A percentile compares a stretch with the other conserved stretches of the same genome.
Evolutionary conservation across 2,888 invertebrate species (phyloP).

Genomic region (Axea sp.): DNA sequence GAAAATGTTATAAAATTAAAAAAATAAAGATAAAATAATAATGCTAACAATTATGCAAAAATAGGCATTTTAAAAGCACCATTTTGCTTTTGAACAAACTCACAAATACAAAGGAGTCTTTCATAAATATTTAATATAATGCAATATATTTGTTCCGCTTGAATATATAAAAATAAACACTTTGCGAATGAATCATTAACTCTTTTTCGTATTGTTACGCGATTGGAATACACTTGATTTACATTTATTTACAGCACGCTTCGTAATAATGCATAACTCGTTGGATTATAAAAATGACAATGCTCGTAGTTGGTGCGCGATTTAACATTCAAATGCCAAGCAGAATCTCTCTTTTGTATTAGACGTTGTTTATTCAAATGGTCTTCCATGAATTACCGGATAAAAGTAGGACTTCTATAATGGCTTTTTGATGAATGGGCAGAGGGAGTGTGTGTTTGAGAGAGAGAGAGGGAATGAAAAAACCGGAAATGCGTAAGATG

Average conservation of each 20-base stretch:
- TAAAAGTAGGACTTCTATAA: slow-evolving; percentile 47
- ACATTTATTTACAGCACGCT: slow-evolving; percentile 31
- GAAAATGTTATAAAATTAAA: too few species aligned
- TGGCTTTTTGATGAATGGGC: slow-evolving; percentile 33
- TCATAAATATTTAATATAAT: too few species aligned
- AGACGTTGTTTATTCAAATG: slow-evolving; percentile 34
- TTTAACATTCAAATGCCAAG: slow-evolving; percentile 51
- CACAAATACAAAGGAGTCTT: too few species aligned
- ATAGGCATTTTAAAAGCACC: too few species aligned
- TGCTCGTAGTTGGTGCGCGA: slow-evolving; percentile 19
- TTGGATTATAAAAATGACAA: slow-evolving; percentile 37
- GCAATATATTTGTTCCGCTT: background rate
- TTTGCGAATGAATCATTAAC: slow-evolving; percentile 27
- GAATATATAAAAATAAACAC: slow-evolving; percentile 8
- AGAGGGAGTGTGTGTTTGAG: background rate
- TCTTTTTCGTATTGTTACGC: slow-evolving; percentile 26
- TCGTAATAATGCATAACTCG: slow-evolving; percentile 34
- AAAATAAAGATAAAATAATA: too few species aligned
- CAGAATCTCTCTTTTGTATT: slow-evolving; percentile 34
- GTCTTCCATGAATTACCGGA: slow-evolving; percentile 19
- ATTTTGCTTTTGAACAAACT: too few species aligned
- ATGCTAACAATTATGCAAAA: too few species aligned
- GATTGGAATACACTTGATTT: slow-evolving; percentile 34
- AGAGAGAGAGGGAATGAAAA: background rate
- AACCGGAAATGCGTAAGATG: slow-evolving; percentile 18